Conservation (phyloP, 1,140 invertebrate genomes). For the Thaumatotibia leucotreta region DNA sequence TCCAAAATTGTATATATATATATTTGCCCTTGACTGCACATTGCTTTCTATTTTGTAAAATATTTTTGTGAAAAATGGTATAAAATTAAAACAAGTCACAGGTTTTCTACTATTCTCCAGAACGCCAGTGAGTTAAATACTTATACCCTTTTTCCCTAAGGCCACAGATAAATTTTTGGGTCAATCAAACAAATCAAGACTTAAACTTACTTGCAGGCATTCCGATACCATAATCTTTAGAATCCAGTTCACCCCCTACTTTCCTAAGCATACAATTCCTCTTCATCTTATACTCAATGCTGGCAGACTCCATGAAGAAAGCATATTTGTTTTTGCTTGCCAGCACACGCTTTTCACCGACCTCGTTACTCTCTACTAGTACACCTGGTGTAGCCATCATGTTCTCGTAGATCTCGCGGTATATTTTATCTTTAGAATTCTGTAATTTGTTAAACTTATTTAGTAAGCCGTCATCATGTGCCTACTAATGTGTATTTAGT, state of each 20-base stretch:
- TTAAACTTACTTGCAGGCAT: constrained; percentile 82
- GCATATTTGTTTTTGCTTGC: constrained; percentile 83
- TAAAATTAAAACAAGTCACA: no score
- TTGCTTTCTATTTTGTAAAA: no score
- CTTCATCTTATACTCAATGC: constrained; percentile 87
- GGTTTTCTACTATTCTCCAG: no score
- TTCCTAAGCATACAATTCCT: constrained; percentile 87
- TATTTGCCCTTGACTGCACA: no score
- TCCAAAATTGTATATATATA: no score
- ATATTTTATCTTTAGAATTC: constrained; percentile 65
- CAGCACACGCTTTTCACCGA: constrained; percentile 88
- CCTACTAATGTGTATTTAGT: no score
- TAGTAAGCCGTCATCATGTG: not conserved
- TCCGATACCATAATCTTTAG: constrained; percentile 89
- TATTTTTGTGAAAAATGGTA: no score
- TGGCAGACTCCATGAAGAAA: constrained; percentile 91
- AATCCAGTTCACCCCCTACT: constrained; percentile 86
- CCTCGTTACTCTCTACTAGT: constrained; percentile 86
- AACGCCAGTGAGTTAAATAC: no score
- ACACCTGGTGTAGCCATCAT: constrained; percentile 82
- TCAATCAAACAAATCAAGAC: not conserved
- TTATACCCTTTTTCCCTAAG: no score
- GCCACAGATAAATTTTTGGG: no score
- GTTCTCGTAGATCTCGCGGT: constrained; percentile 78
- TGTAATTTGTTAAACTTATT: constrained; percentile 23